These are phyloP conservation scores for Ciona savignyi DNA, from an alignment of 23 tunicate genomes.

Conservation along the genomic window DNA sequence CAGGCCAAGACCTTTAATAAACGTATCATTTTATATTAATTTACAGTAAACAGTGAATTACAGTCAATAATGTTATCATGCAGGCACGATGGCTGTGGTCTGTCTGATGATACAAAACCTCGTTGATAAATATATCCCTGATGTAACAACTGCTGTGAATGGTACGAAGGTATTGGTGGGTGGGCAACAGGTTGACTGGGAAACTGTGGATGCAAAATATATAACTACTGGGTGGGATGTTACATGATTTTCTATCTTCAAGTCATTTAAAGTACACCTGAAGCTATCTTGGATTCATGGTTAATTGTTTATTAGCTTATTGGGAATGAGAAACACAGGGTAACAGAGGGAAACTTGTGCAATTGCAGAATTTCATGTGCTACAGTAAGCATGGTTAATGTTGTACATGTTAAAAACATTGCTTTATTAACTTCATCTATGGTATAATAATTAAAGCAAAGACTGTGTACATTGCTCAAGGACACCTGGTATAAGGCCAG, in stretches of 20 bases:
- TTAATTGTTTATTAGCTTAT: neutral
- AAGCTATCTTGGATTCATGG: neutral
- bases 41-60: too few species aligned
- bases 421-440: too few species aligned
- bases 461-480: too few species aligned
- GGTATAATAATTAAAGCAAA: too few species aligned
- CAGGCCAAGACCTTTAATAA: too few species aligned
- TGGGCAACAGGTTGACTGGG: slow-evolving; percentile 22
- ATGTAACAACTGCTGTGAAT: slow-evolving; percentile 19
- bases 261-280: neutral
- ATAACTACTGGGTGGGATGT: slow-evolving; percentile 2
- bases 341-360: neutral
- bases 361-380: neutral
- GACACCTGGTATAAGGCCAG: too few species aligned
- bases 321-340: too few species aligned
- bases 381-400: too few species aligned
- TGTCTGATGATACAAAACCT: slow-evolving; percentile 90
- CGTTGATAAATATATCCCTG: slow-evolving; percentile 45
- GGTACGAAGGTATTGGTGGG: slow-evolving; percentile 15
- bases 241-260: neutral
- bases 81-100: slow-evolving; percentile 93
- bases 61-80: too few species aligned
- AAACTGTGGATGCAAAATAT: slow-evolving; percentile 17
- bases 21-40: too few species aligned
- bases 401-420: too few species aligned